Conservation (phyloP, 2,113 vertebrate species). For the Gallinago media region DNA sequence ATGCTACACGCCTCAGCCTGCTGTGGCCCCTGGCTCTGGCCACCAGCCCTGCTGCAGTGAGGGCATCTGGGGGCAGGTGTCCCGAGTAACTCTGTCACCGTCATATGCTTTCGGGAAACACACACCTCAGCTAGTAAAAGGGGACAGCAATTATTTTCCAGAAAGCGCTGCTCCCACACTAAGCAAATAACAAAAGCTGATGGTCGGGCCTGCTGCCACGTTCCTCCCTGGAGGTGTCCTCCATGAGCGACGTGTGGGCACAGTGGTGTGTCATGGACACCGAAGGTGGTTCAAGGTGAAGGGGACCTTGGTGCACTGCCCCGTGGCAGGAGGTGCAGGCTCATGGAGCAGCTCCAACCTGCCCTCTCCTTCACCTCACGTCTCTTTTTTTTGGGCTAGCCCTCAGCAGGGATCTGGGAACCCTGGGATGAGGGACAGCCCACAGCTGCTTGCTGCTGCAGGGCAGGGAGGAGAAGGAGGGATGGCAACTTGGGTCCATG, state of each 20-base stretch:
- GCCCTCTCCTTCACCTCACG: neutral
- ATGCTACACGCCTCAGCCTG: neutral
- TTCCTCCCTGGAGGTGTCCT: neutral
- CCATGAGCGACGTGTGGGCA: rapidly evolving
- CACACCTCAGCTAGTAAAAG: neutral
- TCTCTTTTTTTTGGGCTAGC: neutral
- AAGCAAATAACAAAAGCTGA: neutral
- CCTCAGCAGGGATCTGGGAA: neutral
- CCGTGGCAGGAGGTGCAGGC: neutral
- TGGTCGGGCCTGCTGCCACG: neutral
- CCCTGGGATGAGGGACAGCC: neutral
- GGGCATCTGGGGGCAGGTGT: neutral
- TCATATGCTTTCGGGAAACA: neutral
- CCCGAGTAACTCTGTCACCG: neutral
- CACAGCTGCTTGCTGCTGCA: neutral
- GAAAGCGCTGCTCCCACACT: neutral
- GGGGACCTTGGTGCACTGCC: rapidly evolving
- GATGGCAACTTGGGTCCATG: rapidly evolving
- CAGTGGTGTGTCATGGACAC: neutral
- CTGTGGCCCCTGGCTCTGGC: rapidly evolving
- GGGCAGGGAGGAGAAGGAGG: neutral
- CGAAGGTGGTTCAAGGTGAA: neutral
- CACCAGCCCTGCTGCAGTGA: neutral
- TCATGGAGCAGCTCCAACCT: neutral
- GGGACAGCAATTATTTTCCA: neutral